Evolutionary conservation across 2,797 vertebrate genomes (phyloP).

Genomic region (Sylvia borin): DNA sequence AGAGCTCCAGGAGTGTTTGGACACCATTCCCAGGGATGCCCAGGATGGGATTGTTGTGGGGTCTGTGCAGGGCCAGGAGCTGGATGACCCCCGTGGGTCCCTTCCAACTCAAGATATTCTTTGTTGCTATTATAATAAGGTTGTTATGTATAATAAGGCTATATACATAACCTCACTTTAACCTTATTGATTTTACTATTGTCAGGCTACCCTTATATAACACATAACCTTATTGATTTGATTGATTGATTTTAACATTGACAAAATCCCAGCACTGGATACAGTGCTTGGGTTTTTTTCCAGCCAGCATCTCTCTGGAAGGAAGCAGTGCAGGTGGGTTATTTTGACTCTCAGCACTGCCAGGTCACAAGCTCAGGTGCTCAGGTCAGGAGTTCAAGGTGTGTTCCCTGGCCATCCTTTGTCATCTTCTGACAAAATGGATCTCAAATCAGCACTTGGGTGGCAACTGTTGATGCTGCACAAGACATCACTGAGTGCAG

Average conservation of each 20-base stretch:
- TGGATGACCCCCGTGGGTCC: background rate
- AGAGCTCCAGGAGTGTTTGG: background rate
- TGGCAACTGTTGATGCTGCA: background rate
- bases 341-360: background rate
- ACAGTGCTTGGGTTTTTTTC: background rate
- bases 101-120: background rate
- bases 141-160: background rate
- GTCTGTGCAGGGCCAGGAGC: rapidly evolving
- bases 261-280: background rate
- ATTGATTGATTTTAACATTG: background rate
- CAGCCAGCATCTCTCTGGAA: background rate
- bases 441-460: background rate
- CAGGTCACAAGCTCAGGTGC: background rate
- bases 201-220: background rate
- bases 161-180: background rate
- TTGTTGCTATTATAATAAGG: background rate
- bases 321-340: background rate
- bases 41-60: background rate
- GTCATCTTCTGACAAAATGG: background rate
- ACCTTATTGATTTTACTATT: background rate
- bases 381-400: background rate
- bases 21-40: rapidly evolving
- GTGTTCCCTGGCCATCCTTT: background rate
- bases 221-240: background rate
- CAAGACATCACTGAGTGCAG: background rate